Conservation (phyloP, 2,888 invertebrate genomes). For the Tiliacea aurago region DNA sequence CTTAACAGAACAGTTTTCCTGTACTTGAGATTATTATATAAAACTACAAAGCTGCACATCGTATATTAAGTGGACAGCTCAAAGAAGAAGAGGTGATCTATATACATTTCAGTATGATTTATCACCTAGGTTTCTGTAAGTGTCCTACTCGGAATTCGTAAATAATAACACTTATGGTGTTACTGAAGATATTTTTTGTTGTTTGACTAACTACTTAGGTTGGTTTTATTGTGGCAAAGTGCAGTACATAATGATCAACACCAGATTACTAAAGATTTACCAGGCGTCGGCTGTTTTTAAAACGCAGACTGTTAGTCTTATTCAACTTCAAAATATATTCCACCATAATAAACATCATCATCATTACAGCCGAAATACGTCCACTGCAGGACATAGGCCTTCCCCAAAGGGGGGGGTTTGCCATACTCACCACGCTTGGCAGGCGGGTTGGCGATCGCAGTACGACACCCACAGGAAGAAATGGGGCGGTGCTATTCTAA, state of each 20-base stretch:
- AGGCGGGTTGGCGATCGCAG: too few relatives aligned
- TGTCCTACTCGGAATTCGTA: neutral
- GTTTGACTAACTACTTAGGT: neutral
- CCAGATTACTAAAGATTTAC: neutral
- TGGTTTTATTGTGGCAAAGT: too few relatives aligned
- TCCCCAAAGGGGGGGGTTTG: too few relatives aligned
- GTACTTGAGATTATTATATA: neutral
- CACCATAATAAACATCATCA: too few relatives aligned
- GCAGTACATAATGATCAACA: neutral
- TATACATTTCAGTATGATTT: conserved; percentile 48
- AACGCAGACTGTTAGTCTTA: too few relatives aligned
- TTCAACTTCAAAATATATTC: too few relatives aligned
- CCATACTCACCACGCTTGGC: too few relatives aligned
- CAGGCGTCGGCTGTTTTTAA: neutral
- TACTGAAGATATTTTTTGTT: neutral
- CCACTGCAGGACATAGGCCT: too few relatives aligned
- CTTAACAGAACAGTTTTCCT: conserved; percentile 11
- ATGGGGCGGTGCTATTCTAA: too few relatives aligned
- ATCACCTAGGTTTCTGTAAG: conserved; percentile 5
- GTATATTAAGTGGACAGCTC: neutral
- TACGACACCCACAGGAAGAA: too few relatives aligned
- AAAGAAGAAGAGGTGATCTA: conserved; percentile 35
- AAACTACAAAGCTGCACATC: neutral
- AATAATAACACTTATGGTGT: neutral
- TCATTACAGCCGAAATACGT: too few relatives aligned